Base-by-base conservation (phyloP, 1,140 invertebrate species). In the Lasaia peninsularis region DNA sequence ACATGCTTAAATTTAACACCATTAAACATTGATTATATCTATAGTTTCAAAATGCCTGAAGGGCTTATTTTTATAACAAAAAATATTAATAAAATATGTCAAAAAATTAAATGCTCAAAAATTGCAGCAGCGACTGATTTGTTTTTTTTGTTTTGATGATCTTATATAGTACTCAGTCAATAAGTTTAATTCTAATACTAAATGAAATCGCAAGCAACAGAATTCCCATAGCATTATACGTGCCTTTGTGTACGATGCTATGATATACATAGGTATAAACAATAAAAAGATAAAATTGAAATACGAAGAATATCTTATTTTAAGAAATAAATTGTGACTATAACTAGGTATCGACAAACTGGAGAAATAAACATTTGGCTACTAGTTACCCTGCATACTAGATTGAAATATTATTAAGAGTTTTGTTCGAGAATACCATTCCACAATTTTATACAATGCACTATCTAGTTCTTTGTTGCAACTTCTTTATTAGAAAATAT, bases 161-260 rank as follows among this genome's bases (percentile, higher is more conserved):
- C 82, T 86, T 86, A 86, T 37, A 73, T 70, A 78, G 82, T 85
- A 80, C 70, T 86, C 82, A 86, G 82, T 86, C 82, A 73, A 75
- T 73, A 79, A 73, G 48, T 62, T 52, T 60, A 55, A 52, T 20
- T 73, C 75, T 75, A 78, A 73, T 66, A 63, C 75, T 80, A 77
- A 75, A 65, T 65, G 58, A 69, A 69, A 53, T 54, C 56, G 14
- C 35, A 58, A 61, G 67, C 59, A 60, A 62, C 24, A 56, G 32
- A 60, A 63, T 24, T 48, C 51, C 31, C 31, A 60, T 61, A 31
- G 40, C 52, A 20, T 56, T n/a, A 35, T 4, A 2, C 33, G 3
- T 37, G 14, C 16, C 34, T 21, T 53, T 37, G 33, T 52, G 24
- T 34, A 40, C 28, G 7, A 40, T 16, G 37, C 37, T 40, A 40